A percentile compares a stretch with the other conserved stretches of the same genome.
phyloP scores from a whole-genome alignment of 2,888 invertebrate species.

The Julus scanicus region DNA sequence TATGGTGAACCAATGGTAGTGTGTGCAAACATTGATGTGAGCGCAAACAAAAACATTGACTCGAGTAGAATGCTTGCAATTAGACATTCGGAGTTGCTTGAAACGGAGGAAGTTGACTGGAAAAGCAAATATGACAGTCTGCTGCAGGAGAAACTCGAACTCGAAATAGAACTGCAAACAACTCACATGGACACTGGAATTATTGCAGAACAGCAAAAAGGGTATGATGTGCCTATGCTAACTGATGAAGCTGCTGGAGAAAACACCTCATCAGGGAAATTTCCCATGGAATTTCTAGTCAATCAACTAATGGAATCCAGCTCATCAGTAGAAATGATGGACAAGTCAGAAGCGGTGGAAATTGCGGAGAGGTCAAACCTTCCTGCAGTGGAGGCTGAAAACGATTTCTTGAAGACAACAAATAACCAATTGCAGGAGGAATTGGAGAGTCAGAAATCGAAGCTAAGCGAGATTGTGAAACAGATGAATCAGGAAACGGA shows the following conservation, averaged over 20 bases:
- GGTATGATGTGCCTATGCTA: not conserved
- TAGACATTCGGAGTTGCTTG: not conserved
- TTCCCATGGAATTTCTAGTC: constrained; percentile 32
- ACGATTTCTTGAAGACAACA: not conserved
- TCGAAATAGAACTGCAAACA: constrained; percentile 50
- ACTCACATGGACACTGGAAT: constrained; percentile 19
- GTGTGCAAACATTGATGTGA: not conserved
- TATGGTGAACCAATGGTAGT: not conserved
- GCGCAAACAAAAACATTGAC: not conserved
- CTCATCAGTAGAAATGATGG: not conserved
- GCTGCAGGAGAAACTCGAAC: constrained; percentile 54
- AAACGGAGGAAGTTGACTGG: constrained; percentile 35
- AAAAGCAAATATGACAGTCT: constrained; percentile 52
- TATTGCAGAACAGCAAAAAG: not conserved
- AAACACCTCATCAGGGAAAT: not conserved
- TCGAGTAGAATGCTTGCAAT: not conserved
- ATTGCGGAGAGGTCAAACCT: not conserved
- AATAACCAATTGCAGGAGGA: constrained; percentile 43
- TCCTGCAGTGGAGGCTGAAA: constrained; percentile 17
- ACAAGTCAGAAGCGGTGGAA: constrained; percentile 8
- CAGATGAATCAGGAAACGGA: not conserved
- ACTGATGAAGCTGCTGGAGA: not conserved
- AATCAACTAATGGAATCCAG: not conserved
- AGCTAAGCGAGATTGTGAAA: not conserved
- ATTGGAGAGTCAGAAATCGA: not conserved